A percentile compares a stretch with the other conserved stretches of the same genome.
These are phyloP conservation scores for Tetragnatha versicolor DNA, from an alignment of 1,140 invertebrate species.

Conservation along the genomic window DNA sequence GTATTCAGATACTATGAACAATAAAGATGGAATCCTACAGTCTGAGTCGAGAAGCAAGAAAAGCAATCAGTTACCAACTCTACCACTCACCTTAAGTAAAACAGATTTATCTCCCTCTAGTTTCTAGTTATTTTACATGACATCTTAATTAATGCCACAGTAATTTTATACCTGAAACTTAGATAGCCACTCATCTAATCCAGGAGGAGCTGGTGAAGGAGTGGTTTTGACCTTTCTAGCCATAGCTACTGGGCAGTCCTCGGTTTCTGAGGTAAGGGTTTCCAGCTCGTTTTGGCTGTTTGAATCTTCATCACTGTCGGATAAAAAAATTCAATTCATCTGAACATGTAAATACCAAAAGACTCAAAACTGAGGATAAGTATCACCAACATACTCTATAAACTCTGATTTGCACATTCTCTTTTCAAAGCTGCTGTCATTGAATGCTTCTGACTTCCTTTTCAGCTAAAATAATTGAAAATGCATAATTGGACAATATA, in stretches of 20 bases:
- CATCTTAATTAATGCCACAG: too few species aligned
- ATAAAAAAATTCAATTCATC: not conserved
- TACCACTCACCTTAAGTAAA: too few species aligned
- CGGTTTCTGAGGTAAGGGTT: not conserved
- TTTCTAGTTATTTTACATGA: too few species aligned
- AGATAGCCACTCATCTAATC: conserved; percentile 29
- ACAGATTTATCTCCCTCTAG: too few species aligned
- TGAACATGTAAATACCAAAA: not conserved
- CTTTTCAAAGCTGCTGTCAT: conserved; percentile 32
- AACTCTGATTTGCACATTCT: conserved; percentile 36
- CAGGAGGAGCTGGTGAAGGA: conserved; percentile 22
- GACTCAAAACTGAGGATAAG: not conserved
- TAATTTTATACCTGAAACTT: conserved; percentile 35
- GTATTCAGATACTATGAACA: too few species aligned
- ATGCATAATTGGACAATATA: too few species aligned
- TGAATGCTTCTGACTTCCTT: conserved; percentile 46
- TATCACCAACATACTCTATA: conserved; percentile 1
- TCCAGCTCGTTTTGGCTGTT: conserved; percentile 42
- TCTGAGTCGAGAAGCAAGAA: too few species aligned
- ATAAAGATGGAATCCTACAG: too few species aligned
- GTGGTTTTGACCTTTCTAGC: conserved; percentile 7
- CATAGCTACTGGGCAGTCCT: not conserved
- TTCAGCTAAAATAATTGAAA: conserved; percentile 11
- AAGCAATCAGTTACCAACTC: too few species aligned
- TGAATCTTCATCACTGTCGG: conserved; percentile 40